Evolutionary conservation across 2,113 vertebrate genomes (phyloP).

Genomic region (Girardinichthys multiradiatus): DNA sequence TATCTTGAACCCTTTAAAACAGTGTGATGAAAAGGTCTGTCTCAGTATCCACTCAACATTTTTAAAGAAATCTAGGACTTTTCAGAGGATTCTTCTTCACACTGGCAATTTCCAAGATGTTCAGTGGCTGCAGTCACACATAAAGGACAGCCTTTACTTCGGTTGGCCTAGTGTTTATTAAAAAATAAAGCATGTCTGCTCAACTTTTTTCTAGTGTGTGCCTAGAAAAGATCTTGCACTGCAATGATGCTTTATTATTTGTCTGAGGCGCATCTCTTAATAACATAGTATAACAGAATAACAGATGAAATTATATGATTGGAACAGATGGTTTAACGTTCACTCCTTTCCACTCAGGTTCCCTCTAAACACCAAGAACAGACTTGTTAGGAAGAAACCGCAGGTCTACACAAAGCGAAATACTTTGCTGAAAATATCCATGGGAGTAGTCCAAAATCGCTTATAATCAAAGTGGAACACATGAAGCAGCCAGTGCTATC

Average conservation of each 20-base stretch:
- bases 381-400: conserved; percentile 38
- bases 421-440: conserved; percentile 8
- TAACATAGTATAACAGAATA: conserved; percentile 65
- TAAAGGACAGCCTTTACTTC: conserved; percentile 18
- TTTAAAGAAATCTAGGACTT: conserved; percentile 12
- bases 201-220: conserved; percentile 28
- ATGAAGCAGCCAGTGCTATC: background rate
- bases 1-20: conserved; percentile 43
- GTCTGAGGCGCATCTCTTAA: conserved; percentile 68
- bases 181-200: conserved; percentile 31
- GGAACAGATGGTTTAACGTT: conserved; percentile 67
- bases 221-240: conserved; percentile 51
- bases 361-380: conserved; percentile 25
- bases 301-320: conserved; percentile 60
- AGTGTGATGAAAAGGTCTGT: conserved; percentile 45
- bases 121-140: conserved; percentile 13
- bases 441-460: background rate
- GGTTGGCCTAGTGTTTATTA: conserved; percentile 45
- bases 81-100: conserved; percentile 18
- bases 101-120: conserved; percentile 28
- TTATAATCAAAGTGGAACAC: conserved; percentile 4
- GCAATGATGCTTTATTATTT: conserved; percentile 55
- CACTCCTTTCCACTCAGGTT: conserved; percentile 26
- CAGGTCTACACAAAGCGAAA: conserved; percentile 14
- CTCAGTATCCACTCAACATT: conserved; percentile 11